Base-by-base conservation (phyloP, 2,797 vertebrate genomes). In the Labeo calbasu region DNA sequence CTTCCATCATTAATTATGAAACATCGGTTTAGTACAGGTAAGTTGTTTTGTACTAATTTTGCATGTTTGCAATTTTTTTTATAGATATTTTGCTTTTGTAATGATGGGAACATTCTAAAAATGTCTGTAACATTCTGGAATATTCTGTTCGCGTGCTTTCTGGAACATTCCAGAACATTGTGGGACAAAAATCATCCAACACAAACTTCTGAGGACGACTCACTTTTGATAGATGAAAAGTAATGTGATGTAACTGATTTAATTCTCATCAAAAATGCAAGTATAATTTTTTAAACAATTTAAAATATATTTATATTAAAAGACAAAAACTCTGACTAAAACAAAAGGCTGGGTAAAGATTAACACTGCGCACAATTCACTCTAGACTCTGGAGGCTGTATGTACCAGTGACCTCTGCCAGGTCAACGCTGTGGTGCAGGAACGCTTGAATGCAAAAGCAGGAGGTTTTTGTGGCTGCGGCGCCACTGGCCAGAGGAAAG, bases 381-480 rank as follows among this genome's bases (percentile, higher is more conserved):
- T 3, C 51, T 66, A 28, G 63, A 73, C 65, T 63, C 73, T 66
- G 59, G 15, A 71, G 70, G 63, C 55, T 81, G 48, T 83, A 36
- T 43, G 43, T 36, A 28, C 68, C 8, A 7, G n/a, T 82, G 76
- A 86, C 82, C 88, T 85, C 36, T 6, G 57, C 36, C 21, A 87
- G 82, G 86, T 86, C 88, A 88, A 15, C 32, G 40, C 50, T 53
- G 48, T 71, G 79, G 40, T 12, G 36, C 46, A 76, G 57, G 69
- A 48, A 51, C 70, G 68, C 69, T 36, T 79, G 68, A 78, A 84
- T 77, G 32, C 68, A 73, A 85, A 88, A 77, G 77, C 51, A 79
- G 63, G 59, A 40, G 66, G 51, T 63, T 82, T n/a, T 61, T 72
- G 43, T 51, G 55, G 72, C 21, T 23, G 51, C 55, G 82, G 82